Percentiles rank a stretch among this genome's conserved stretches.
Conservation (phyloP, 1,140 invertebrate species). For the Coboldia fuscipes region DNA sequence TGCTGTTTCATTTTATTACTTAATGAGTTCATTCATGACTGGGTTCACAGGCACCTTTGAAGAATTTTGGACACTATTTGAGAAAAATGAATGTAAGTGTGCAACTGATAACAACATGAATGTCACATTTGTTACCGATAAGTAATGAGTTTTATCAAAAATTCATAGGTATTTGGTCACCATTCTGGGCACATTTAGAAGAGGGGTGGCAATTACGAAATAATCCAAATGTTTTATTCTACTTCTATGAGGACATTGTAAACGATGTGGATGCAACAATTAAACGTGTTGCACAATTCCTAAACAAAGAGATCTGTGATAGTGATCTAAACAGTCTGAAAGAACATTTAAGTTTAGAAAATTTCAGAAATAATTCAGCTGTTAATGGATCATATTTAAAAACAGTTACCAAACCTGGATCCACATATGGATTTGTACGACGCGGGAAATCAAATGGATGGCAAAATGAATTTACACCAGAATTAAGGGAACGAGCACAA, state of each 20-base stretch:
- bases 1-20: constrained; percentile 62
- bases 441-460: constrained; percentile 35
- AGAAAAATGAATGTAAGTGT: constrained; percentile 49
- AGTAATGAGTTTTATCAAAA: too few relatives aligned
- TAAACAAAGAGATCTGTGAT: constrained; percentile 28
- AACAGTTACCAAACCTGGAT: constrained; percentile 25
- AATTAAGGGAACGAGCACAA: constrained; percentile 31
- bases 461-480: constrained; percentile 34
- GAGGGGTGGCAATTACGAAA: constrained; percentile 43
- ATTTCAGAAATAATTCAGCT: constrained; percentile 49
- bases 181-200: constrained; percentile 50
- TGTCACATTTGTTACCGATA: too few relatives aligned
- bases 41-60: constrained; percentile 49
- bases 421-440: constrained; percentile 33
- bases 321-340: constrained; percentile 29
- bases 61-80: constrained; percentile 55
- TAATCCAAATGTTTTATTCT: constrained; percentile 45
- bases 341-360: constrained; percentile 43
- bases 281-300: constrained; percentile 29
- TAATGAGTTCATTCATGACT: constrained; percentile 47
- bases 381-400: constrained; percentile 39
- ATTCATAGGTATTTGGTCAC: constrained; percentile 44
- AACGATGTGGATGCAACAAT: constrained; percentile 29
- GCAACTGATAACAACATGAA: too few relatives aligned
- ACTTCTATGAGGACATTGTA: constrained; percentile 63